phyloP scores from a whole-genome alignment of 2,797 vertebrate genomes.

The Oceanodroma leucorhoa region DNA sequence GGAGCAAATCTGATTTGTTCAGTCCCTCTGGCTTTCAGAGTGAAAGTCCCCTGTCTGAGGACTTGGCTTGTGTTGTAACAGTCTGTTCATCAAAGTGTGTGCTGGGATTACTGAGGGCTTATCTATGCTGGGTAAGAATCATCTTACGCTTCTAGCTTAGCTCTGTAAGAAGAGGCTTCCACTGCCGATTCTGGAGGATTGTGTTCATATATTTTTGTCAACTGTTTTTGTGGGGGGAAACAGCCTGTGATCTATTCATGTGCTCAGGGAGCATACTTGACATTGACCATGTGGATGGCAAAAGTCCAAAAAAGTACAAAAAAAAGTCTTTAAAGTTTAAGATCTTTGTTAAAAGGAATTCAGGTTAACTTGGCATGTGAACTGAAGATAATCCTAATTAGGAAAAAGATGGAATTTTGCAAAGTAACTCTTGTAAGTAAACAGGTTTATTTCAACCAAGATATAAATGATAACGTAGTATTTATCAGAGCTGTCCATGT shows the following conservation, averaged over 20 bases:
- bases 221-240: fast-evolving
- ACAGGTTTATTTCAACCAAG: neutral
- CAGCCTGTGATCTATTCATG: neutral
- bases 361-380: neutral
- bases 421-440: neutral
- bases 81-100: neutral
- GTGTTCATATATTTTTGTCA: neutral
- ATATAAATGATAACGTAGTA: neutral
- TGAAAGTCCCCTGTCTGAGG: neutral
- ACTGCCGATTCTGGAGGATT: neutral
- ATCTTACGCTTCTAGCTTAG: neutral
- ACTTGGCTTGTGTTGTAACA: neutral
- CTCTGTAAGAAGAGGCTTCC: neutral
- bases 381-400: neutral
- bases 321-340: neutral
- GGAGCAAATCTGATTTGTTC: neutral
- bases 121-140: neutral
- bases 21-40: conserved; percentile 5
- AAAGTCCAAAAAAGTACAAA: neutral
- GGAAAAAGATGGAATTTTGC: neutral
- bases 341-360: neutral
- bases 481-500: neutral
- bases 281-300: neutral
- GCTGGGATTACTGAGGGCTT: conserved; percentile 3
- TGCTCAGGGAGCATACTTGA: neutral